phyloP scores from a whole-genome alignment of 2,113 vertebrate species.

The Siniperca chuatsi region DNA sequence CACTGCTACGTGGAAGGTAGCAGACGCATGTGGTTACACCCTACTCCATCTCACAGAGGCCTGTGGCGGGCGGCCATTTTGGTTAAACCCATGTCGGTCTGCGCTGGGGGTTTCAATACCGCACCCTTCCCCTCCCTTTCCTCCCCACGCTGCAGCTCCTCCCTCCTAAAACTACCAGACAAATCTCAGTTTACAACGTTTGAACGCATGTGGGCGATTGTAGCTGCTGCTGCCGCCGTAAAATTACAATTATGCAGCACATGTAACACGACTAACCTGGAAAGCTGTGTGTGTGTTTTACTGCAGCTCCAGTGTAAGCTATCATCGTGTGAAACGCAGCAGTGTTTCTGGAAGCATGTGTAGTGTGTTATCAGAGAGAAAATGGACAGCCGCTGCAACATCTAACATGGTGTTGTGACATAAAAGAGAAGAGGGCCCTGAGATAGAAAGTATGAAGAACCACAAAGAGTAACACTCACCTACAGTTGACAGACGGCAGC shows the following conservation, averaged over 20 bases:
- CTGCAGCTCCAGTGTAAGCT: slow-evolving; percentile 14
- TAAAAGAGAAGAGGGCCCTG: neutral
- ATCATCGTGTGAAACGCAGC: slow-evolving; percentile 18
- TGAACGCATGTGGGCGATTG: neutral
- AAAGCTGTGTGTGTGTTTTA: neutral
- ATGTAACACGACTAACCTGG: slow-evolving; percentile 28
- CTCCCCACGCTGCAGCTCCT: slow-evolving; percentile 44
- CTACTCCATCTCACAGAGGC: slow-evolving; percentile 62
- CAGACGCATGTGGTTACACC: slow-evolving; percentile 70
- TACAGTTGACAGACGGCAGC: slow-evolving; percentile 49
- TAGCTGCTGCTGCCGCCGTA: neutral
- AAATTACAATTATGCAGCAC: slow-evolving; percentile 20
- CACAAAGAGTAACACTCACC: slow-evolving; percentile 74
- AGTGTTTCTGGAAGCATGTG: neutral
- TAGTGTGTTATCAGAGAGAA: slow-evolving; percentile 32
- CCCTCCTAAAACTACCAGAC: slow-evolving; percentile 41
- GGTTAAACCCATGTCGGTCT: slow-evolving; percentile 77
- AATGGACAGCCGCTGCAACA: slow-evolving; percentile 24
- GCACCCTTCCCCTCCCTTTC: slow-evolving; percentile 53
- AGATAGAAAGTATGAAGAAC: neutral
- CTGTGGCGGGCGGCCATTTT: slow-evolving; percentile 77
- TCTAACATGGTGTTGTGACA: slow-evolving; percentile 30
- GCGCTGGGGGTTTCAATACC: slow-evolving; percentile 67
- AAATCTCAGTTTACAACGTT: slow-evolving; percentile 50
- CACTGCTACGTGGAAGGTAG: slow-evolving; percentile 52